Evolutionary conservation across 2,797 vertebrate species (phyloP), one percentile per base, ranked within the genome.

Genomic region (Lycodopsis pacificus): DNA sequence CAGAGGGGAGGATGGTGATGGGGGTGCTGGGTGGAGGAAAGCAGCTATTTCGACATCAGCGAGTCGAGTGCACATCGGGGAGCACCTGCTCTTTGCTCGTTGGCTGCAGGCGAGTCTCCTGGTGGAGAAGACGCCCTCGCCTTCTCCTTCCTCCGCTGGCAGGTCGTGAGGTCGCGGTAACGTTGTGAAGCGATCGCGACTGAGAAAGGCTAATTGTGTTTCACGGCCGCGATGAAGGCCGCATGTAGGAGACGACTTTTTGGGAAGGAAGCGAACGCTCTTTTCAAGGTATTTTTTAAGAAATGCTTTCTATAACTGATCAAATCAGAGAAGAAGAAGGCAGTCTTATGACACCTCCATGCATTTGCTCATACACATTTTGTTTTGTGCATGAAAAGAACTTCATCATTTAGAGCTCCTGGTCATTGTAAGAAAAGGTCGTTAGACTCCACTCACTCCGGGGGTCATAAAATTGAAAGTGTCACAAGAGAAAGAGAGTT

Each of bases 11-110:
- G 36, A 63, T 22, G 56, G 17, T 30, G 56, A 6, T 40, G 8
- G 49, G 32, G 38, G 58, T 4, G 14, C 27, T n/a, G 48, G 63
- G 13, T 22, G 65, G 56, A 57, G 22, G 62, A 73, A 62, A 36
- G 30, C 68, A 81, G 64, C 76, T 79, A 71, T 71, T 86, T 82
- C 68, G 69, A 83, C 80, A 88, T 92, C 90, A 32, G 30, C 30
- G 32, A 34, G 32, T 7, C 32, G 32, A 34, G 32, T 34, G 32
- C 32, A 7, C 32, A 34, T 77, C 73, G n/a, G 5, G 62, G 46
- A 73, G 54, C 80, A 51, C 42, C 67, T 68, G 76, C 57, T 73
- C 57, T 22, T 44, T 58, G 58, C 70, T 71, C 72, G 10, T n/a
- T 44, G 67, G 57, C 77, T 69, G 70, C 66, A 25, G 71, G 68